Evolutionary conservation across 2,113 vertebrate species (phyloP).

Genomic region (Phalacrocorax carbo): DNA sequence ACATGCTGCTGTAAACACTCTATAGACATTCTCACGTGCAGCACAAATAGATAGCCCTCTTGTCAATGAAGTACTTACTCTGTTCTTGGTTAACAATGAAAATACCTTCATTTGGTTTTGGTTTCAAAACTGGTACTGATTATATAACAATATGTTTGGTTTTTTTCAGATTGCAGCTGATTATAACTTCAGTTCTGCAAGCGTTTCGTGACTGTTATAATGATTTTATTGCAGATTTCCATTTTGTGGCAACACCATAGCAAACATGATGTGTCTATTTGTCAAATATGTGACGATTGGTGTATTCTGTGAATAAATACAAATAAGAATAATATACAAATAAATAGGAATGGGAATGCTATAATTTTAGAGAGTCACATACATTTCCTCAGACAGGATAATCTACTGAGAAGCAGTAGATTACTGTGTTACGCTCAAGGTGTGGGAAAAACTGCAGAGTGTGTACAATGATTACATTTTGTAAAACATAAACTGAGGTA

Average conservation of each 20-base stretch:
- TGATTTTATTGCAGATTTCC: neutral
- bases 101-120: neutral
- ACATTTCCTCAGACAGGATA: neutral
- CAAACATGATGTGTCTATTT: neutral
- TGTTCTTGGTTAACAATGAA: neutral
- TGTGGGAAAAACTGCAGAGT: neutral
- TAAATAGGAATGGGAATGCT: neutral
- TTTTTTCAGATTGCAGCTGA: neutral
- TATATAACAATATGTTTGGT: neutral
- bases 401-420: neutral
- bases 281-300: neutral
- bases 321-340: neutral
- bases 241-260: neutral
- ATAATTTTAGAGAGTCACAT: neutral
- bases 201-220: neutral
- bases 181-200: neutral
- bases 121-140: neutral
- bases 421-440: neutral
- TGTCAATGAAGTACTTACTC: neutral
- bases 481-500: neutral
- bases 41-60: neutral
- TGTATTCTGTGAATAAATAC: neutral
- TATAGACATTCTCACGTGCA: neutral
- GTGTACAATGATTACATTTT: neutral
- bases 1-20: neutral